phyloP scores from a whole-genome alignment of 2,113 vertebrate species.

The Phylloscopus trochilus region DNA sequence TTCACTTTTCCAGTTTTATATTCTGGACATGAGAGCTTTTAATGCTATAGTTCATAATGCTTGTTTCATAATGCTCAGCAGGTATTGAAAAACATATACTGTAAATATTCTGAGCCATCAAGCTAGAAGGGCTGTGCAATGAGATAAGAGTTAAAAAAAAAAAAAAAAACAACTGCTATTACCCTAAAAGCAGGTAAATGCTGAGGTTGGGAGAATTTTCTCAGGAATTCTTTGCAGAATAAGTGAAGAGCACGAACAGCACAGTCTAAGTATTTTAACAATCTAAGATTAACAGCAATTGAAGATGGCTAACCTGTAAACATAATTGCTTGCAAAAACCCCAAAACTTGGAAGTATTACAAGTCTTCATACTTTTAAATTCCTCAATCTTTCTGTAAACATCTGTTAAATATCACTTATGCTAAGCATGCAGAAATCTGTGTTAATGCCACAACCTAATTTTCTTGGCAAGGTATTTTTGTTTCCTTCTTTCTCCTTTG shows the following conservation, averaged over 20 bases:
- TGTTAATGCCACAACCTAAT: not conserved
- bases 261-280: not conserved
- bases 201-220: not conserved
- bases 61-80: not conserved
- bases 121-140: not conserved
- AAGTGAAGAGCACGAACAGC: not conserved
- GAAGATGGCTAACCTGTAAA: not conserved
- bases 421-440: not conserved
- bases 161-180: not conserved
- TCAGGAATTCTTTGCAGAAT: not conserved
- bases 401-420: not conserved
- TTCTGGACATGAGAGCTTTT: not conserved
- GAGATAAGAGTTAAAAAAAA: not conserved
- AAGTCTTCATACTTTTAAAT: not conserved
- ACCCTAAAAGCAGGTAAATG: not conserved
- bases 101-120: not conserved
- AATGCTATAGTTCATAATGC: not conserved
- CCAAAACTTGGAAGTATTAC: not conserved
- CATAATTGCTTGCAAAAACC: not conserved
- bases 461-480: not conserved
- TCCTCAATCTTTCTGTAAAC: not conserved
- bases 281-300: not conserved
- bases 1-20: not conserved
- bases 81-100: not conserved
- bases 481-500: not conserved